Conservation (phyloP, 64 coral and sea anemone species). For the Porites australiensis region DNA sequence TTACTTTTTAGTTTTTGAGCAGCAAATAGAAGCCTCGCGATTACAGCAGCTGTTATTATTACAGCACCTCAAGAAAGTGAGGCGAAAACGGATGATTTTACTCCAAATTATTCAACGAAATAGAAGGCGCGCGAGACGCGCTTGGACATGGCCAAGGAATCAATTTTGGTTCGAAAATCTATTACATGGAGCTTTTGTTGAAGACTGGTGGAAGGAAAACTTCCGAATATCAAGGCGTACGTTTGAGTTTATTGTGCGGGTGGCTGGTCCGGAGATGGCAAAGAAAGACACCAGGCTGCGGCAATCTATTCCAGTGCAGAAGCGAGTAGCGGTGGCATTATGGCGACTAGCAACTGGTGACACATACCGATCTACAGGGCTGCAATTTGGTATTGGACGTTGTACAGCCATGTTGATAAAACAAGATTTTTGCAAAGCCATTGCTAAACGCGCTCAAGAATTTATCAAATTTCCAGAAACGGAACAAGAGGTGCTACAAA, state of each 20-base stretch:
- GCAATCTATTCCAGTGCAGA: conserved; percentile 27
- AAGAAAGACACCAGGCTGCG: conserved; percentile 49
- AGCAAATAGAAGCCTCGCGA: conserved; percentile 40
- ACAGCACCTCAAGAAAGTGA: conserved; percentile 43
- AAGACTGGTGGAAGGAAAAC: too few species aligned
- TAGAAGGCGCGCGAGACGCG: conserved; percentile 21
- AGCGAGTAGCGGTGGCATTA: conserved; percentile 51
- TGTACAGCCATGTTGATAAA: conserved; percentile 48
- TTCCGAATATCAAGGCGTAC: conserved; percentile 19
- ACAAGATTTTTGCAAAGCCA: conserved; percentile 51
- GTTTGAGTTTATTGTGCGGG: conserved; percentile 20
- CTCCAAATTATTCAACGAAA: conserved; percentile 39
- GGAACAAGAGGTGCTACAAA: neutral
- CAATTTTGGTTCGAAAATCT: conserved; percentile 38
- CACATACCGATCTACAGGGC: conserved; percentile 19
- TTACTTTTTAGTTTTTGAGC: conserved; percentile 36
- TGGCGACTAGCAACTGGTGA: conserved; percentile 25
- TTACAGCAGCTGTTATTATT: conserved; percentile 25
- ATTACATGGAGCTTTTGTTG: neutral
- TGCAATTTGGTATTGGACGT: conserved; percentile 41
- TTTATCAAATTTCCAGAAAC: conserved; percentile 61
- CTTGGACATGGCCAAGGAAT: conserved; percentile 27
- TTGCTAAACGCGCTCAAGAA: conserved; percentile 23
- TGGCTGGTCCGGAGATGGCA: conserved; percentile 46
- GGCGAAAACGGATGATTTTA: conserved; percentile 52